Conservation (phyloP, 2,113 vertebrate species). For the Collichthys lucidus region DNA sequence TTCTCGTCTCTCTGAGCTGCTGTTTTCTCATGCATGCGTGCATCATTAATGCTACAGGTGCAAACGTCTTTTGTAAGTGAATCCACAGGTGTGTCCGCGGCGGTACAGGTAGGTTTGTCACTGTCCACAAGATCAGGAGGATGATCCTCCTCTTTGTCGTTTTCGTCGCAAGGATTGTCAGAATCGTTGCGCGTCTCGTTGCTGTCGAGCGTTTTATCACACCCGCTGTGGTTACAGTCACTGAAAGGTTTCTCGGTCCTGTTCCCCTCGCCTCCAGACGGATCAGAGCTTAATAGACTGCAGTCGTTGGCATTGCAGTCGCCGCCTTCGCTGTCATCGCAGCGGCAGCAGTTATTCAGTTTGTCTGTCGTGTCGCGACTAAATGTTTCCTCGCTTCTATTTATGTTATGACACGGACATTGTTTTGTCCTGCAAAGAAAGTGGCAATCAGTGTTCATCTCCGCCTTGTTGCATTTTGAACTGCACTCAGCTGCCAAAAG, state of each 20-base stretch:
- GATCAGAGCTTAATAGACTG: neutral
- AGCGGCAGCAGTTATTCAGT: constrained; percentile 1
- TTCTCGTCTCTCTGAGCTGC: neutral
- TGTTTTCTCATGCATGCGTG: neutral
- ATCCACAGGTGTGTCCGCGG: neutral
- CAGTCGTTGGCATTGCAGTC: neutral
- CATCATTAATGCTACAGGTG: constrained; percentile 10
- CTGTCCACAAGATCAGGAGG: neutral
- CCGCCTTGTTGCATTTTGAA: neutral
- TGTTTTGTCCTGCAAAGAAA: neutral
- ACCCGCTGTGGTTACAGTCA: constrained; percentile 8
- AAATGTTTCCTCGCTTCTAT: neutral
- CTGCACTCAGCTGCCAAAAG: neutral
- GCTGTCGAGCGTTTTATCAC: neutral
- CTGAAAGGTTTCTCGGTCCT: neutral
- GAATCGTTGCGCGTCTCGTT: neutral
- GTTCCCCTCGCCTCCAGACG: constrained; percentile 6
- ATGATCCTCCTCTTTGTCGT: neutral
- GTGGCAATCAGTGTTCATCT: constrained; percentile 26
- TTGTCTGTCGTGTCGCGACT: constrained; percentile 18
- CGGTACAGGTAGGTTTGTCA: neutral
- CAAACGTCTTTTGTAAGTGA: neutral
- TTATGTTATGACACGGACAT: neutral
- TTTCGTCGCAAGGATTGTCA: neutral
- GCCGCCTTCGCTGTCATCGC: constrained; percentile 1